These are phyloP conservation scores for Aelia acuminata DNA, from an alignment of 2,888 invertebrate species.

Conservation along the genomic window DNA sequence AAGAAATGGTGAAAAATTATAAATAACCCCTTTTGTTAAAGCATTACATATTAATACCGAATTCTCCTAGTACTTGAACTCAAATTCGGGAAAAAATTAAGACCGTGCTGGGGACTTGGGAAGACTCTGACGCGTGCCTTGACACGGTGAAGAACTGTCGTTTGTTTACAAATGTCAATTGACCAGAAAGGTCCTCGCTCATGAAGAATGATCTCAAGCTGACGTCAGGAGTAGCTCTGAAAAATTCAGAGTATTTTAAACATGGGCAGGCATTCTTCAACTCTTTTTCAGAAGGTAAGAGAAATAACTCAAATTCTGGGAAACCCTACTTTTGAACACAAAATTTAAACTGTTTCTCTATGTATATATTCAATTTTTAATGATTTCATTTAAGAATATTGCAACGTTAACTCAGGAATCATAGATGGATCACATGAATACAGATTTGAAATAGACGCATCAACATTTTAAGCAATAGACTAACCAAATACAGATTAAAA, in stretches of 20 bases:
- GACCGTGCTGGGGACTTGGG: background rate
- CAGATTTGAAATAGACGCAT: no score
- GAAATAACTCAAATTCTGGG: background rate
- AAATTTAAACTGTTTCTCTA: no score
- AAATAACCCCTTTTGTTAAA: no score
- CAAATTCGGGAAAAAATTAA: background rate
- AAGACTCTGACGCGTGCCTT: background rate
- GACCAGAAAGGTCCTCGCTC: conserved; percentile 1
- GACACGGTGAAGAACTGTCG: conserved; percentile 12
- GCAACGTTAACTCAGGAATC: no score
- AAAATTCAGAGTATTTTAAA: conserved; percentile 10
- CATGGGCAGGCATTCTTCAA: background rate
- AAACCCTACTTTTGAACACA: background rate
- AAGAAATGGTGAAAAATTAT: no score
- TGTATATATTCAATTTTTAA: no score
- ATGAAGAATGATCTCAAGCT: conserved; percentile 4
- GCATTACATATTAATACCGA: background rate
- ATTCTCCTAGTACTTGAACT: background rate
- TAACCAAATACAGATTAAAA: no score
- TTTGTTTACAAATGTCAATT: conserved; percentile 26
- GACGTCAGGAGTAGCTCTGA: background rate
- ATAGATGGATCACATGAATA: no score
- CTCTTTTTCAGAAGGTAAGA: background rate
- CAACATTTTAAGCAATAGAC: no score
- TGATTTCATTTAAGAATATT: no score